Evolutionary conservation across 2,888 invertebrate species (phyloP).

Genomic region (Drosophila planitibia): DNA sequence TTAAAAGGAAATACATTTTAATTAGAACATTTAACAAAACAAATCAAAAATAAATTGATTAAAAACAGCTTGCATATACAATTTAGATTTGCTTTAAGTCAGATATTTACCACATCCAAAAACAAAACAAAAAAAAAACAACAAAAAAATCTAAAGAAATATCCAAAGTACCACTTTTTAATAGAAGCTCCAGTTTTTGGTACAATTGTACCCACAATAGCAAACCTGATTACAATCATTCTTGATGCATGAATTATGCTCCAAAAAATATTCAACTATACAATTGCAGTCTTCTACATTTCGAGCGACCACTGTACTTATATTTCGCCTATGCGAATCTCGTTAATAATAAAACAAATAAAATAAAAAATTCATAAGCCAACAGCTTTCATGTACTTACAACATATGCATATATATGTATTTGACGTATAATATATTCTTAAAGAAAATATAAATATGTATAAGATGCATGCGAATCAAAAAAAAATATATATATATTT

Average conservation of each 20-base stretch:
- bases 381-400: slow-evolving; percentile 24
- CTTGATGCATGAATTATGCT: not conserved
- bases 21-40: not conserved
- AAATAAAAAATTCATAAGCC: slow-evolving; percentile 22
- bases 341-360: slow-evolving; percentile 6
- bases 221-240: not conserved
- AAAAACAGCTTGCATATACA: not conserved
- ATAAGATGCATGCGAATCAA: slow-evolving; percentile 50
- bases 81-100: not conserved
- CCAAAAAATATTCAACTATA: not conserved
- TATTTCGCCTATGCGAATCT: slow-evolving; percentile 21
- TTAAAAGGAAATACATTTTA: not conserved
- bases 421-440: slow-evolving; percentile 7
- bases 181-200: not conserved
- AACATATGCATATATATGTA: slow-evolving; percentile 24
- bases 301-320: slow-evolving; percentile 22
- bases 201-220: not conserved
- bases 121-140: too few relatives aligned
- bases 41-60: not conserved
- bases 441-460: slow-evolving; percentile 19
- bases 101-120: not conserved
- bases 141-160: not conserved
- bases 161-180: not conserved
- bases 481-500: not conserved
- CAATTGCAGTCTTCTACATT: not conserved